phyloP scores from a whole-genome alignment of 2,888 invertebrate genomes.

The Bellardia bayeri region DNA sequence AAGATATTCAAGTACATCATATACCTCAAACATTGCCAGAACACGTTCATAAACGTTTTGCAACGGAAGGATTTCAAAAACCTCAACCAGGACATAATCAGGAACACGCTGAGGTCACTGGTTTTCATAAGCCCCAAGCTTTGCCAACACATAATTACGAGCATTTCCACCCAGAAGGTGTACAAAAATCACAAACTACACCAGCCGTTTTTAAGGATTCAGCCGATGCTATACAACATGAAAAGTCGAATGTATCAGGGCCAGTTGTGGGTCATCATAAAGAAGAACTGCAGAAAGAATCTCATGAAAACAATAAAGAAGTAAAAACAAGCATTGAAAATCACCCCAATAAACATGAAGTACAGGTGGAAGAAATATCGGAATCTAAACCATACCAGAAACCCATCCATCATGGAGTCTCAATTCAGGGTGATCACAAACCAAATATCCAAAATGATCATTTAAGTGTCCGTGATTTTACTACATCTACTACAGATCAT shows the following conservation, averaged over 20 bases:
- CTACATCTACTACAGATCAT: constrained; percentile 59
- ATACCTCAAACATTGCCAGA: not conserved
- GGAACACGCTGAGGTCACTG: not conserved
- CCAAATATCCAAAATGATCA: constrained; percentile 15
- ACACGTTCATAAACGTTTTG: constrained; percentile 10
- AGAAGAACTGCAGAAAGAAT: not conserved
- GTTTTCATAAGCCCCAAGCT: not conserved
- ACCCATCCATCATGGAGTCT: not conserved
- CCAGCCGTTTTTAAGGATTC: not conserved
- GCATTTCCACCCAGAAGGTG: not conserved
- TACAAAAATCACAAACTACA: not conserved
- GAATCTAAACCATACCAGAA: not conserved
- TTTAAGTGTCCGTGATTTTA: not conserved
- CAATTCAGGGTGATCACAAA: constrained; percentile 28
- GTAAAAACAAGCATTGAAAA: not conserved
- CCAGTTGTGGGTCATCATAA: not conserved
- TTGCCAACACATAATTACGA: not conserved
- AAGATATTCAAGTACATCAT: not conserved
- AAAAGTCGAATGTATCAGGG: not conserved
- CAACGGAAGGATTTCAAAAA: not conserved
- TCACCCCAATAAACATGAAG: constrained; percentile 3
- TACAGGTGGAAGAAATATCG: constrained; percentile 21
- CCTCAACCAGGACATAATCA: not conserved
- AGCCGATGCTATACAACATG: not conserved
- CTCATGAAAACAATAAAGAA: not conserved